Base-by-base conservation (phyloP, 1,140 invertebrate species). In the Druon quercuslanigerum region DNA sequence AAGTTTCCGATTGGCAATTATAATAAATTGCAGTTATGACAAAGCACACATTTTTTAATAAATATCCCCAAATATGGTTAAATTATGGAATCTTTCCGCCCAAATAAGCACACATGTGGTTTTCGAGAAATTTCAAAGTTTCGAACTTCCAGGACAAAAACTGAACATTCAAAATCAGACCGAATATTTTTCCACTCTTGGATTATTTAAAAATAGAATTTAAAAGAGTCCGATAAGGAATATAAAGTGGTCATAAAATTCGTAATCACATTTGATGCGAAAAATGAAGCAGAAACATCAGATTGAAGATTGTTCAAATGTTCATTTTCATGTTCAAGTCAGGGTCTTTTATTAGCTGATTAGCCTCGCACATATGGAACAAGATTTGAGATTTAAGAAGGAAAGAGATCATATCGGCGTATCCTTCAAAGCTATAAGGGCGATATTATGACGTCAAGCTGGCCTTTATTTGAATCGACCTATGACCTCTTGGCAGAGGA, bases 371-470 rank as follows among this genome's bases (percentile, higher is more conserved):
- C 46, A 66, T 46, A 46, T 66, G 60, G 13, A 66, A 5, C 25
- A 33, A 40, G 60, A 66, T 66, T 66, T 66, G 60, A 66, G 60
- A 66, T 33, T 40, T 66, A 33, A 66, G 60, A 66, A 40, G 25
- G 40, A 40, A 66, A 60, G 33, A 66, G 60, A 66, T 66, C 14
- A 66, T 66, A 66, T 66, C 60, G 60, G 25, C 60, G 20, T 66
- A 66, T 66, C 60, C 60, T 66, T 66, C 60, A 40, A 66, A 66
- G 60, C 60, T 33, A 40, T 66, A 66, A 66, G 33, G 60, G 60
- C 46, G 72, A 19, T 19, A 60, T 57, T 50, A 66, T 76, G 74
- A 79, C 78, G 78, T 79, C 78, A 79, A 74, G 75, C 13, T 66
- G 56, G 56, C 71, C 74, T 79, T 79, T 79, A 71, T 76, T 71